phyloP scores from a whole-genome alignment of 2,888 invertebrate species.

The Hesperia comma region DNA sequence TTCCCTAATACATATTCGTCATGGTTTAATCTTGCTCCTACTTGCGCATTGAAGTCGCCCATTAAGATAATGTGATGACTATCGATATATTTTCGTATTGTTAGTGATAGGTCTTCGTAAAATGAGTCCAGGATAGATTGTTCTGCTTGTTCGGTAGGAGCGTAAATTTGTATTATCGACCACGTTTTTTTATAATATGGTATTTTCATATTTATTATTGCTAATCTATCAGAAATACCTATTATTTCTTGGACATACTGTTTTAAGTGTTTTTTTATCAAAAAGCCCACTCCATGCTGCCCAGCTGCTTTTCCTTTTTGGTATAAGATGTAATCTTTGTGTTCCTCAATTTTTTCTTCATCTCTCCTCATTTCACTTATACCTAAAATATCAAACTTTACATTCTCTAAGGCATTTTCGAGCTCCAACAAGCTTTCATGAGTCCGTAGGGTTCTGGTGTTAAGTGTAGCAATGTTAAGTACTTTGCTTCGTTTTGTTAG shows the following conservation, averaged over 20 bases:
- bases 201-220: constrained; percentile 38
- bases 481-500: no score
- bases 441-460: constrained; percentile 38
- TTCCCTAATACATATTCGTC: constrained; percentile 27
- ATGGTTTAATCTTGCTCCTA: constrained; percentile 8
- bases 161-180: constrained; percentile 40
- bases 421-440: constrained; percentile 35
- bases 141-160: constrained; percentile 43
- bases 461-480: constrained; percentile 22
- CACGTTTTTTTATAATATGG: constrained; percentile 35
- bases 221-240: constrained; percentile 41
- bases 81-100: no score
- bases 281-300: constrained; percentile 24
- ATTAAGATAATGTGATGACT: no score
- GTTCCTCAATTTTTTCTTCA: constrained; percentile 37
- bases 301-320: constrained; percentile 33
- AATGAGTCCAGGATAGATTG: constrained; percentile 32
- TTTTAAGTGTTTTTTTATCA: constrained; percentile 34
- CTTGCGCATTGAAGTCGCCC: no score
- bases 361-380: constrained; percentile 39
- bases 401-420: constrained; percentile 16
- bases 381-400: constrained; percentile 39
- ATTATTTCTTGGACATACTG: constrained; percentile 33
- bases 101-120: constrained; percentile 34
- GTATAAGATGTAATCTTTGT: constrained; percentile 33